Evolutionary conservation across 2,797 vertebrate genomes (phyloP).

Genomic region (Sebastes hopkinsi): DNA sequence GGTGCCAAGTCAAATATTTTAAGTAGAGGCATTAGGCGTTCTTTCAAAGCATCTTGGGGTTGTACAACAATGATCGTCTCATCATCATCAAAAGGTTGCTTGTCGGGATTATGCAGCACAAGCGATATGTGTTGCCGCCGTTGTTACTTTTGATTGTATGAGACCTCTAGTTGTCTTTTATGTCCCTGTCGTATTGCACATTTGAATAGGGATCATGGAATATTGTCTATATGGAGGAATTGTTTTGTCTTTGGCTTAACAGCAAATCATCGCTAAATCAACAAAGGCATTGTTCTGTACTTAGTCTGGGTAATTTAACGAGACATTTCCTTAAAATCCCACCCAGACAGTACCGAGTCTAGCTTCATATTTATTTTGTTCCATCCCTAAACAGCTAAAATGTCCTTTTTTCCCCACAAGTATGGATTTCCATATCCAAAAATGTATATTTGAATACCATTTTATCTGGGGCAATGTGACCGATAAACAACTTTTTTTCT

Average conservation of each 20-base stretch:
- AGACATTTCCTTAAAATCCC: conserved; percentile 43
- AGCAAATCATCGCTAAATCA: conserved; percentile 51
- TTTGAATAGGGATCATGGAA: conserved; percentile 61
- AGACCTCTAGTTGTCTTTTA: conserved; percentile 48
- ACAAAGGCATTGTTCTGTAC: conserved; percentile 53
- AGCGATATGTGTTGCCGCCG: conserved; percentile 17
- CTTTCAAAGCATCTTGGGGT: conserved; percentile 41
- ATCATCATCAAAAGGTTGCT: conserved; percentile 52
- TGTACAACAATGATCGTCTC: conserved; percentile 58
- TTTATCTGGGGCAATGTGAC: not conserved
- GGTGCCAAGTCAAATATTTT: conserved; percentile 66
- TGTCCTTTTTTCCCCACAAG: not conserved
- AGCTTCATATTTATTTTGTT: not conserved
- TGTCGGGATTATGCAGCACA: conserved; percentile 52
- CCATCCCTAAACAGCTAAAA: not conserved
- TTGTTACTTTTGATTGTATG: conserved; percentile 59
- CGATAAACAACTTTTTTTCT: not conserved
- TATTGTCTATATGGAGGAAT: conserved; percentile 44
- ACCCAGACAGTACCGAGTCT: conserved; percentile 13
- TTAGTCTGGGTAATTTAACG: conserved; percentile 45
- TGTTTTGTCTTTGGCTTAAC: conserved; percentile 63
- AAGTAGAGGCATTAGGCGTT: conserved; percentile 47
- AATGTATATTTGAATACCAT: not conserved
- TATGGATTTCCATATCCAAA: not conserved
- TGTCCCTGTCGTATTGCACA: conserved; percentile 43